These are phyloP conservation scores for Bovichtus diacanthus DNA, from an alignment of 2,797 vertebrate species.

Conservation along the genomic window DNA sequence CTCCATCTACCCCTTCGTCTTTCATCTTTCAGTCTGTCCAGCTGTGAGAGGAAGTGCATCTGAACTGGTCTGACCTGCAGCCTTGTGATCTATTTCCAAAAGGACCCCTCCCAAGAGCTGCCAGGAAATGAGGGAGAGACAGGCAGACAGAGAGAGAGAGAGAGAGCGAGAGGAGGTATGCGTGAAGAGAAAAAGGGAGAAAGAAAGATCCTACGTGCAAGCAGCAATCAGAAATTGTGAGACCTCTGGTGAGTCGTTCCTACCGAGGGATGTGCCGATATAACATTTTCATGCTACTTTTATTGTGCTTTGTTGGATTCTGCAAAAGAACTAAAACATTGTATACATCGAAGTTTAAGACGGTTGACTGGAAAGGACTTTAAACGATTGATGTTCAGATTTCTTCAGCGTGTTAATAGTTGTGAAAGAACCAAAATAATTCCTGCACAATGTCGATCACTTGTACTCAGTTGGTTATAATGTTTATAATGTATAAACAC, in stretches of 20 bases:
- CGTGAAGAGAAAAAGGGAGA: constrained; percentile 1
- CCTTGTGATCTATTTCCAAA: constrained; percentile 53
- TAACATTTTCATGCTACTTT: no score
- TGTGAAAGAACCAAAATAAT: no score
- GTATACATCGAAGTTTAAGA: not conserved
- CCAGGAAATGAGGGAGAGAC: constrained; percentile 36
- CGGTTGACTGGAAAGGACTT: not conserved
- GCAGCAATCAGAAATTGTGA: not conserved
- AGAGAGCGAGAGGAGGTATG: not conserved
- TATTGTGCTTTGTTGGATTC: not conserved
- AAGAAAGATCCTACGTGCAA: not conserved
- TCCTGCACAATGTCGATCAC: not conserved
- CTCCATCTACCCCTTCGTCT: not conserved
- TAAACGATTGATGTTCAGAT: no score
- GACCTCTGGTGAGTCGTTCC: not conserved
- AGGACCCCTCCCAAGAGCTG: constrained; percentile 31
- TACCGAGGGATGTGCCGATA: not conserved
- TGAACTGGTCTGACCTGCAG: constrained; percentile 44
- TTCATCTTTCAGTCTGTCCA: constrained; percentile 37
- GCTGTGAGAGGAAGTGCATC: constrained; percentile 58
- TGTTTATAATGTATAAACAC: no score
- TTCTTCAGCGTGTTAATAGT: no score
- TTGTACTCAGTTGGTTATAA: not conserved
- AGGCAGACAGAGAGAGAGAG: not conserved
- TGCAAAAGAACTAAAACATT: not conserved